phyloP scores from a whole-genome alignment of 37 sponge, comb jelly and placozoan genomes.

The Oopsacas minuta region DNA sequence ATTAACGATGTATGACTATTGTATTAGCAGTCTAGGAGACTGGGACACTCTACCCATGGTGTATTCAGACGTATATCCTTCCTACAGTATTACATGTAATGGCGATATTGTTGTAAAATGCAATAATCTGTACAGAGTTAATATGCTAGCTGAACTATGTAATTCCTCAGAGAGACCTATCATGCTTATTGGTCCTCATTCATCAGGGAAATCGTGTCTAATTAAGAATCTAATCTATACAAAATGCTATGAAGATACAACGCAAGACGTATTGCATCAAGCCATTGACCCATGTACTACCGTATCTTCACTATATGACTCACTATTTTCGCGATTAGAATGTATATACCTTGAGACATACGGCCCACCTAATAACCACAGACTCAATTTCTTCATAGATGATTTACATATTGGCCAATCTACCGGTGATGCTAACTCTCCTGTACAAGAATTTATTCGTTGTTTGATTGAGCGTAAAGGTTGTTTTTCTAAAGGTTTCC shows the following conservation, averaged over 20 bases:
- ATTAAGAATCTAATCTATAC: not conserved
- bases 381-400: not conserved
- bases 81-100: not conserved
- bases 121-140: not conserved
- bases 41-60: not conserved
- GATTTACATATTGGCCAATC: not conserved
- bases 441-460: conserved; percentile 7
- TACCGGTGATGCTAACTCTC: not conserved
- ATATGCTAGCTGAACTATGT: not conserved
- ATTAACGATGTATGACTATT: not conserved
- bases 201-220: not conserved
- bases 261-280: not conserved
- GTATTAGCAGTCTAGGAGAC: not conserved
- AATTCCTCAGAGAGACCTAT: not conserved
- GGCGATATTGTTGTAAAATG: not conserved
- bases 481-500: not conserved
- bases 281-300: not conserved
- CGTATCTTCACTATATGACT: not conserved
- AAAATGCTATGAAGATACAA: not conserved
- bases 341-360: not conserved
- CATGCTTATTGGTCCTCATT: conserved; percentile 4
- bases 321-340: not conserved
- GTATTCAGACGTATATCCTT: not conserved
- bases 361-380: not conserved
- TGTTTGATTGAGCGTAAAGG: not conserved